Evolutionary conservation across 1,140 invertebrate genomes (phyloP).

Genomic region (Zophobas atratus): DNA sequence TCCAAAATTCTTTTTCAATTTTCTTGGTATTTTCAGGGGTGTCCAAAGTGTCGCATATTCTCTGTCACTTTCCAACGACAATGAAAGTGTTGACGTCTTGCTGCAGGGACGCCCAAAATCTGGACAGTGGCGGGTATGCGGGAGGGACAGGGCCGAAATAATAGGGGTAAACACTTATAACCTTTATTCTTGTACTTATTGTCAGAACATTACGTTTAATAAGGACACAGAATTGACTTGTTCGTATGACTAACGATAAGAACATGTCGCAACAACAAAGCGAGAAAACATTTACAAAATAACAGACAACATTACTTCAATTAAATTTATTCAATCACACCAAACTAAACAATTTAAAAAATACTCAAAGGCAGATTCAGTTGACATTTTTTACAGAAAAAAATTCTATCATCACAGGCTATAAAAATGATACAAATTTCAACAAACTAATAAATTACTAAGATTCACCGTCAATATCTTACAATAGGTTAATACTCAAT

Average conservation of each 20-base stretch:
- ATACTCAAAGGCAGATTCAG: slow-evolving; percentile 55
- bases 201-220: slow-evolving; percentile 57
- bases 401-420: slow-evolving; percentile 56
- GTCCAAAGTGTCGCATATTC: too few species aligned
- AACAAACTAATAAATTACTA: slow-evolving; percentile 48
- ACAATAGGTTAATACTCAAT: slow-evolving; percentile 10
- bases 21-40: too few species aligned
- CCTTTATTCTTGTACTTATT: slow-evolving; percentile 58
- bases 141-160: background rate
- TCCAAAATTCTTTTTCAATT: too few species aligned
- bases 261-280: slow-evolving; percentile 25
- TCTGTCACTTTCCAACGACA: too few species aligned
- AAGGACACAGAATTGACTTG: slow-evolving; percentile 47
- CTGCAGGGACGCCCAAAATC: too few species aligned
- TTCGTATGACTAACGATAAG: slow-evolving; percentile 34
- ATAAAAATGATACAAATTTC: slow-evolving; percentile 48
- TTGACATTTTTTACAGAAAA: slow-evolving; percentile 47
- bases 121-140: too few species aligned
- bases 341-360: slow-evolving; percentile 58
- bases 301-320: slow-evolving; percentile 55
- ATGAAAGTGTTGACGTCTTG: too few species aligned
- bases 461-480: slow-evolving; percentile 40
- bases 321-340: slow-evolving; percentile 60
- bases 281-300: slow-evolving; percentile 41
- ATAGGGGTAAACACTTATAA: slow-evolving; percentile 37